phyloP scores from a whole-genome alignment of 2,113 vertebrate species.

The Carassius carassius region DNA sequence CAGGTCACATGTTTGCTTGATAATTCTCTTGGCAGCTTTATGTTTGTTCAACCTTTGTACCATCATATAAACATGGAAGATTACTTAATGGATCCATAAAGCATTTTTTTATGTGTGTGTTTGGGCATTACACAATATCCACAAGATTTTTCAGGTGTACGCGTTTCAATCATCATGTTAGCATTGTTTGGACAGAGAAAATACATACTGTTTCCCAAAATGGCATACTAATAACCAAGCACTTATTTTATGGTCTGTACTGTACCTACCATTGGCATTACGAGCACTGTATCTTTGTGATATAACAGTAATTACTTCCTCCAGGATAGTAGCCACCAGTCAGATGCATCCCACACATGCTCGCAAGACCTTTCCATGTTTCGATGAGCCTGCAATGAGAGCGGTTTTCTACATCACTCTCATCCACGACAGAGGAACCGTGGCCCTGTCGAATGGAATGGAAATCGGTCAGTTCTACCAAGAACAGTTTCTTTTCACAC shows the following conservation, averaged over 20 bases:
- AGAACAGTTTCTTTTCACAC: not conserved
- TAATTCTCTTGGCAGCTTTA: not conserved
- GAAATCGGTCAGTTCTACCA: conserved; percentile 64
- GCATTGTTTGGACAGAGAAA: not conserved
- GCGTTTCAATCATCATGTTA: not conserved
- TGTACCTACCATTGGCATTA: not conserved
- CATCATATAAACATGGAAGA: not conserved
- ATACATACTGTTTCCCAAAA: not conserved
- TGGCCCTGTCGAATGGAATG: conserved; percentile 84
- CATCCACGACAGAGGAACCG: conserved; percentile 63
- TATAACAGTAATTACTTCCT: not conserved
- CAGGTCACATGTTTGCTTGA: conserved; percentile 20
- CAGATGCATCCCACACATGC: conserved; percentile 88
- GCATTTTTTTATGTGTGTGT: not conserved
- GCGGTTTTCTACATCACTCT: conserved; percentile 81
- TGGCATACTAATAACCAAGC: not conserved
- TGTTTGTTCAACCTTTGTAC: conserved; percentile 23
- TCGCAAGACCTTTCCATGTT: conserved; percentile 91
- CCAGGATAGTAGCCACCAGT: conserved; percentile 86
- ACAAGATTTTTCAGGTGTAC: not conserved
- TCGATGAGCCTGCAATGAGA: conserved; percentile 89
- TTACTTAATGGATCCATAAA: not conserved
- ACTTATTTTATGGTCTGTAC: not conserved
- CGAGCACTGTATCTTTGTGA: not conserved
- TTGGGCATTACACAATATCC: not conserved